Evolutionary conservation across 2,113 vertebrate genomes (phyloP), one percentile per base, ranked within the genome.

Genomic region (Protomyctophum bolini): DNA sequence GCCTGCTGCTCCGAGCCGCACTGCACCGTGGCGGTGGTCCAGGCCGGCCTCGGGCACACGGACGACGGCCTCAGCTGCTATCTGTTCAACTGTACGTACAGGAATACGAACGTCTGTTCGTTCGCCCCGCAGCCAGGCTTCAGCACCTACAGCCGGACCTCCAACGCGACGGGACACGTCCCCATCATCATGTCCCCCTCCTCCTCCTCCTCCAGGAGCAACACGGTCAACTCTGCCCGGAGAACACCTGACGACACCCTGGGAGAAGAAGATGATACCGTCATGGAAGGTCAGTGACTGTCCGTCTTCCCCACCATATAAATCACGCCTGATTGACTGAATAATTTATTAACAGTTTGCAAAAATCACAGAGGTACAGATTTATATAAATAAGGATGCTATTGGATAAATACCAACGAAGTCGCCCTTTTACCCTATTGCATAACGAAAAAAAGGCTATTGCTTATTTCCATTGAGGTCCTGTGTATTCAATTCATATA

Each of bases 1-100:
- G 93, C 94, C 80, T 98, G 96, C 94, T 98, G 97, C 89, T 75
- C 92, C 15, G 93, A 94, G 70, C 91, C 94, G 1, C 92, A 91
- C 88, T 98, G 97, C 89, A 94, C 94, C 7, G 89, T 95, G 76
- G 96, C 96, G 0, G 95, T 98, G 82, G 91, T 96, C 58, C 94
- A 96, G 90, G 91, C 89, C 86, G 87, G 90, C 62, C 86, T 52
- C 77, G 61, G 77, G 63, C 83, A 73, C 73, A 12, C 89, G 60
- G 91, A 79, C 47, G 89, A 87, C 12, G 86, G 90, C 4, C 82
- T 94, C 28, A 82, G 83, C 70, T 98, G 97, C 75, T 98, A 95
- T 84, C 91, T 98, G 70, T 98, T 98, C 86, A 94, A 96, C 90
- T 98, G 97, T 90, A 94, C 92, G 0, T 91, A 91, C 78, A 90